Conservation (phyloP, 2,888 invertebrate species). For the Drosophila anomelani region DNA sequence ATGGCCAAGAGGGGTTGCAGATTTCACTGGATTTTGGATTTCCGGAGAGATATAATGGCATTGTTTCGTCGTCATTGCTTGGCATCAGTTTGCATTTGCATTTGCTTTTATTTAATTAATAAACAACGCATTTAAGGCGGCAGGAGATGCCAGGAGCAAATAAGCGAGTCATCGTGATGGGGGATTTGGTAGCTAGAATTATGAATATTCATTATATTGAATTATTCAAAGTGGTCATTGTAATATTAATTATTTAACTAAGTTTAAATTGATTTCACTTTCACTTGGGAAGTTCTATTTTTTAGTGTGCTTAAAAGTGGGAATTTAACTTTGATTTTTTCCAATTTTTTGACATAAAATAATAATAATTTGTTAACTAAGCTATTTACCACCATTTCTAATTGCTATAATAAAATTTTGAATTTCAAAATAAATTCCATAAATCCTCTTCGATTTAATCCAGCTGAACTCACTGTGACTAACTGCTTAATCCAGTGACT, state of each 20-base stretch:
- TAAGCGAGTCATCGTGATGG: not conserved
- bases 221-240: not conserved
- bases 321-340: too few species aligned
- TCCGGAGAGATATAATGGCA: conserved; percentile 40
- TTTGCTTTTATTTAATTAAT: conserved; percentile 36
- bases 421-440: not conserved
- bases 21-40: conserved; percentile 23
- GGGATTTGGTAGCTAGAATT: not conserved
- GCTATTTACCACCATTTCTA: not conserved
- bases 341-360: too few species aligned
- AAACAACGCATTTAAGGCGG: conserved; percentile 13
- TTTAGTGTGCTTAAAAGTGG: too few species aligned
- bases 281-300: not conserved
- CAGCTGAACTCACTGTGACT: not conserved
- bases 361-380: too few species aligned
- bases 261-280: not conserved
- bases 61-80: conserved; percentile 14
- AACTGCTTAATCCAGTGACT: conserved; percentile 7
- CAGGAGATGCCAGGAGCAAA: not conserved
- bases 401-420: not conserved
- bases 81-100: conserved; percentile 21
- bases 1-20: not conserved
- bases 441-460: not conserved
- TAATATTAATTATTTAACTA: not conserved
- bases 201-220: conserved; percentile 1